These are phyloP conservation scores for Rhagoletis zephyria DNA, from an alignment of 1,140 invertebrate genomes.

Conservation along the genomic window DNA sequence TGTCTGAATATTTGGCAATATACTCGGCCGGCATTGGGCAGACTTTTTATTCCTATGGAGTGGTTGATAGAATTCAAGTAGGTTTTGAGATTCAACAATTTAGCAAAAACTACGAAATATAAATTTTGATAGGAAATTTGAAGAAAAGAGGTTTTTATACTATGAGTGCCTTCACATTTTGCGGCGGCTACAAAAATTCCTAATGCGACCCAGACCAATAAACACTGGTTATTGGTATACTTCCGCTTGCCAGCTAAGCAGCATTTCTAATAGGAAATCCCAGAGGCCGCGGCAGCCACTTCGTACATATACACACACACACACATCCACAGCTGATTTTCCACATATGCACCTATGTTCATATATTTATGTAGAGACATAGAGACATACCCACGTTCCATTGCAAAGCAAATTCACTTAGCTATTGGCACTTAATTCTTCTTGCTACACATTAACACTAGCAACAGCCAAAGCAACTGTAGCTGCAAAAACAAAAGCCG, in stretches of 20 bases:
- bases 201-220: background rate
- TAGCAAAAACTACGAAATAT: too few species aligned
- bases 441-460: constrained; percentile 28
- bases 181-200: background rate
- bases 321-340: background rate
- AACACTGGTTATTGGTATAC: background rate
- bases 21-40: too few species aligned
- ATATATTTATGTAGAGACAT: too few species aligned
- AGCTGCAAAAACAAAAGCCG: too few species aligned
- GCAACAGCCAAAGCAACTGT: constrained; percentile 4
- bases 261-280: too few species aligned
- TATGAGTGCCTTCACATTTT: background rate
- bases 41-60: too few species aligned
- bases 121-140: too few species aligned
- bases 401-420: constrained; percentile 41
- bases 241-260: constrained; percentile 1
- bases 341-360: background rate
- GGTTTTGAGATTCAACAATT: too few species aligned
- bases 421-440: constrained; percentile 39
- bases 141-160: too few species aligned
- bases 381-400: background rate
- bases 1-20: too few species aligned
- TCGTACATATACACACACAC: background rate
- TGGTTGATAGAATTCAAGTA: too few species aligned
- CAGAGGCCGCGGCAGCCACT: background rate